These are phyloP conservation scores for Actias luna DNA, from an alignment of 2,888 invertebrate species.

Conservation along the genomic window DNA sequence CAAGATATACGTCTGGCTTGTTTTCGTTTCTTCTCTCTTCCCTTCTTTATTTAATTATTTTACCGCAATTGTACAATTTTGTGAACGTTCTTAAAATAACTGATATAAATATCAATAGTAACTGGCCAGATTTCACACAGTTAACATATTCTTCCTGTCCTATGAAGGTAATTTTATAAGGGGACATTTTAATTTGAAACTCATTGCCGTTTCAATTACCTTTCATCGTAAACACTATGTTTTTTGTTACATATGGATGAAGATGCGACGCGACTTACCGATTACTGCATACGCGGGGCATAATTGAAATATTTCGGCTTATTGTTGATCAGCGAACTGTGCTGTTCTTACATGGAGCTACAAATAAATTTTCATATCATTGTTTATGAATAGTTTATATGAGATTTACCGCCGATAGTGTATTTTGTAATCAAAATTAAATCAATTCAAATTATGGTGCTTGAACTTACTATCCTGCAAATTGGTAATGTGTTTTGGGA, in stretches of 20 bases:
- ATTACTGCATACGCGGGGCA: conserved; percentile 4
- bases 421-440: not conserved
- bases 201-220: not conserved
- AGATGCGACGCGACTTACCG: conserved; percentile 11
- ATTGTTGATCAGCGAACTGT: conserved; percentile 39
- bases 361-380: not conserved
- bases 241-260: conserved; percentile 10
- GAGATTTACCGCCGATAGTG: not conserved
- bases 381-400: not conserved
- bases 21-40: too few species aligned
- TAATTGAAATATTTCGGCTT: conserved; percentile 47
- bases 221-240: conserved; percentile 9
- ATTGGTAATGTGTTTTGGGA: too few species aligned
- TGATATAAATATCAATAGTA: too few species aligned
- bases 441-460: too few species aligned
- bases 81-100: too few species aligned
- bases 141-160: too few species aligned
- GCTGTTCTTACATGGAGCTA: conserved; percentile 16
- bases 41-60: too few species aligned
- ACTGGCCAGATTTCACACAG: too few species aligned
- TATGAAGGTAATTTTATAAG: too few species aligned
- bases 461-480: too few species aligned
- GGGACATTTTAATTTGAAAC: not conserved
- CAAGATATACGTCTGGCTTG: too few species aligned
- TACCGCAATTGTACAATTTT: too few species aligned